Evolutionary conservation across 2,797 vertebrate genomes (phyloP).

Genomic region (Enteromius thamalakanensis): DNA sequence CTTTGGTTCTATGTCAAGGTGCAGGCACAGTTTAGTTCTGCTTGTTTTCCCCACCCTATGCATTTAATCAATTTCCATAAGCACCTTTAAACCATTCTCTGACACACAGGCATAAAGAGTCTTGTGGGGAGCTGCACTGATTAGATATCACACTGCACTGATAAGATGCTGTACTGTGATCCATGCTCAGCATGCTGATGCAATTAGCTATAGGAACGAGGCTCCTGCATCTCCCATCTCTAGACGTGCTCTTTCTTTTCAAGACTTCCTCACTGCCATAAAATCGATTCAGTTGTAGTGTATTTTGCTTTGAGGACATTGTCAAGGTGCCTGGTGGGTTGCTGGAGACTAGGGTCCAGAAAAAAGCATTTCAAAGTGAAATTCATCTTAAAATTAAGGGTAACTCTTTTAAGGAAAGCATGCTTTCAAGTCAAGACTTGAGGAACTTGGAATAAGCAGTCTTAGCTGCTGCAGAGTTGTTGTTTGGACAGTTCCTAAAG

Average conservation of each 20-base stretch:
- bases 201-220: conserved; percentile 28
- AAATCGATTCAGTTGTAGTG: conserved; percentile 12
- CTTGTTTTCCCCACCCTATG: conserved; percentile 19
- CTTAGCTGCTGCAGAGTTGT: neutral
- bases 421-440: neutral
- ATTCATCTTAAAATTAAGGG: neutral
- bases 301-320: conserved; percentile 8
- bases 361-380: conserved; percentile 1
- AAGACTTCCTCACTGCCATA: neutral
- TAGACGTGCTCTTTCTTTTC: neutral
- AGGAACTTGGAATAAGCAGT: neutral
- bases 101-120: conserved; percentile 7
- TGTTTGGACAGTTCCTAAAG: neutral
- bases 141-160: conserved; percentile 40
- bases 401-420: neutral
- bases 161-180: conserved; percentile 31
- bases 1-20: neutral
- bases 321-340: neutral
- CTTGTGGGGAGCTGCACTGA: conserved; percentile 22
- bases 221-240: conserved; percentile 8
- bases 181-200: conserved; percentile 23
- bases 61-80: conserved; percentile 27
- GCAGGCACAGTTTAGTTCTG: neutral
- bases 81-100: conserved; percentile 8
- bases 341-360: neutral